Conservation (phyloP, 2,888 invertebrate genomes). For the Xestia ashworthii region DNA sequence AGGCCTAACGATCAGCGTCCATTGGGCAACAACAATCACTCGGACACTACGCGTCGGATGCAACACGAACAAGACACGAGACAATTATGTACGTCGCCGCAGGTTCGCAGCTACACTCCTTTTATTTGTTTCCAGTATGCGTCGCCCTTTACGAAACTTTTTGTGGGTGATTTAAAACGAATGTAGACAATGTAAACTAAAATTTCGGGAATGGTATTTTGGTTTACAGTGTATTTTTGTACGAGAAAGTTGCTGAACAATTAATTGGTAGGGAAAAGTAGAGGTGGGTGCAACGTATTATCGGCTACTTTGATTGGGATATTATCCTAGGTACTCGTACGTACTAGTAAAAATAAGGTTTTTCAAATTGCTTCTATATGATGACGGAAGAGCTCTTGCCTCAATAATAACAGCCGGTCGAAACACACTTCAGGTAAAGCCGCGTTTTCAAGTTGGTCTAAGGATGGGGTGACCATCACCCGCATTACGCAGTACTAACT, state of each 20-base stretch:
- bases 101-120: constrained; percentile 65
- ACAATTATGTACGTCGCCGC: constrained; percentile 77
- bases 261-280: neutral
- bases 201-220: constrained; percentile 56
- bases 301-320: neutral
- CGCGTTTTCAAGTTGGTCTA: too few relatives aligned
- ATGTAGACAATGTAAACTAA: constrained; percentile 69
- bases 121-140: constrained; percentile 66
- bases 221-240: constrained; percentile 9
- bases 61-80: constrained; percentile 75
- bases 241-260: neutral
- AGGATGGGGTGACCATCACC: too few relatives aligned
- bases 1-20: constrained; percentile 62
- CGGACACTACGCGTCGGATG: constrained; percentile 70
- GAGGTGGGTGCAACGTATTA: neutral
- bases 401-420: too few relatives aligned
- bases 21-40: constrained; percentile 73
- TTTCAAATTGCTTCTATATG: neutral
- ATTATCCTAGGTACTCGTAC: neutral
- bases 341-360: neutral
- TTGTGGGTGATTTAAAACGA: constrained; percentile 70
- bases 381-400: too few relatives aligned
- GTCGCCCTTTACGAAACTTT: constrained; percentile 69
- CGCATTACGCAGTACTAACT: too few relatives aligned
- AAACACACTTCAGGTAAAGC: too few relatives aligned